These are phyloP conservation scores for Lymantria monacha DNA, from an alignment of 2,888 invertebrate genomes.

Conservation along the genomic window DNA sequence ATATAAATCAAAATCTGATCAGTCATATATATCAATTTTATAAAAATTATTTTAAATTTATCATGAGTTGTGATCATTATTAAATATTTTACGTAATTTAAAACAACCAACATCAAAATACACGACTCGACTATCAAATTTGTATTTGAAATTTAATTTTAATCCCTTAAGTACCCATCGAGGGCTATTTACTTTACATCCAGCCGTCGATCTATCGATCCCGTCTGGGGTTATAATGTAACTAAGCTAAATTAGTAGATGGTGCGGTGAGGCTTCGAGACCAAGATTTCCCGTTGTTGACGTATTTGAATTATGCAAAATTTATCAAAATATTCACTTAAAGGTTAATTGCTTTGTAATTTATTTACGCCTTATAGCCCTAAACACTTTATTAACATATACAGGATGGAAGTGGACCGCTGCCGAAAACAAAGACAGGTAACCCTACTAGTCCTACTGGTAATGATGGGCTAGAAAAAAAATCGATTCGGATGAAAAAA, in stretches of 20 bases:
- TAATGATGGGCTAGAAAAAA: too few species aligned
- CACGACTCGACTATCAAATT: too few species aligned
- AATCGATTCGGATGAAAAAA: too few species aligned
- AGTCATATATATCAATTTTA: too few species aligned
- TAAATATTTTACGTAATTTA: too few species aligned
- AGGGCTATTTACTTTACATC: neutral
- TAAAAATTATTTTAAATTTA: too few species aligned
- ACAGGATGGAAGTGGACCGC: too few species aligned
- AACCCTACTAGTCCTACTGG: too few species aligned
- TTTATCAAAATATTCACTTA: slow-evolving; percentile 4
- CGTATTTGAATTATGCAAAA: neutral
- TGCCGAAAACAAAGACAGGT: too few species aligned
- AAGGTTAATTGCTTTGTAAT: slow-evolving; percentile 23
- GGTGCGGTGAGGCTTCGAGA: neutral
- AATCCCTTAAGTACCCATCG: neutral
- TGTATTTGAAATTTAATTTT: neutral
- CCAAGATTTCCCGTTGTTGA: neutral
- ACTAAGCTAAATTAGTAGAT: neutral
- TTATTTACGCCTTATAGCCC: slow-evolving; percentile 8
- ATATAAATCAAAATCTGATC: too few species aligned
- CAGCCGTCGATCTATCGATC: neutral
- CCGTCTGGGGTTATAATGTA: neutral
- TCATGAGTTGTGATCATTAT: too few species aligned
- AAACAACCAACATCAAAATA: too few species aligned
- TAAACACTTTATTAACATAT: slow-evolving; percentile 6